A percentile compares a stretch with the other conserved stretches of the same genome.
phyloP scores from a whole-genome alignment of 2,113 vertebrate species.

The Cynoglossus semilaevis region DNA sequence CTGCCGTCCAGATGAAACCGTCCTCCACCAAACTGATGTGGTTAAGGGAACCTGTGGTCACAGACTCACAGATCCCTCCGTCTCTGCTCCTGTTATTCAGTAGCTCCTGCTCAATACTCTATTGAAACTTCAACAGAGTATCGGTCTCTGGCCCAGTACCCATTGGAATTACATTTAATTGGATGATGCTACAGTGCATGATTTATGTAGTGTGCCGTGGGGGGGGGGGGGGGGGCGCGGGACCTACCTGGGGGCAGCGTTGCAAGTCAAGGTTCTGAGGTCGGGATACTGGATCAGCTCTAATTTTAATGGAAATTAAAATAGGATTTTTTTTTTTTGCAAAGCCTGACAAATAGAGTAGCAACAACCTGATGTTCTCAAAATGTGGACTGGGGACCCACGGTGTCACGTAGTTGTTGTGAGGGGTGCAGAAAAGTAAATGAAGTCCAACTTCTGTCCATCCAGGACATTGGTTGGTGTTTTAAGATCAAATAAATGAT shows the following conservation, averaged over 20 bases:
- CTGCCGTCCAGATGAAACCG: constrained; percentile 26
- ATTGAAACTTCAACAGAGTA: constrained; percentile 5
- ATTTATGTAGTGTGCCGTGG: constrained; percentile 13
- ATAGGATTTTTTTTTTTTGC: not conserved
- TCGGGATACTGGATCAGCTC: not conserved
- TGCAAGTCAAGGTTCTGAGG: not conserved
- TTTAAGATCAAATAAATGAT: too few species aligned
- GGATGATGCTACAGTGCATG: constrained; percentile 14
- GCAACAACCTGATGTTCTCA: not conserved
- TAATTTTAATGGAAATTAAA: not conserved
- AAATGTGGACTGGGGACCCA: too few species aligned
- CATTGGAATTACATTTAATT: constrained; percentile 1
- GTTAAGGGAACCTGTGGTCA: constrained; percentile 22
- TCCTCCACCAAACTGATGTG: constrained; percentile 26
- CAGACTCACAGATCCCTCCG: constrained; percentile 21
- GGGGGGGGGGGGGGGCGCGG: not conserved
- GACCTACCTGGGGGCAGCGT: not conserved
- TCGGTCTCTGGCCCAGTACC: constrained; percentile 4
- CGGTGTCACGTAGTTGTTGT: too few species aligned
- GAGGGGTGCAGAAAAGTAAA: too few species aligned
- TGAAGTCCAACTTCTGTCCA: too few species aligned
- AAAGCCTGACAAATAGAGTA: not conserved
- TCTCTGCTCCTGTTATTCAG: constrained; percentile 39
- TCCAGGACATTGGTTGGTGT: not conserved
- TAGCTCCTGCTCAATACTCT: constrained; percentile 23